Conservation (phyloP, 2,797 vertebrate genomes). For the Clamator glandarius region DNA sequence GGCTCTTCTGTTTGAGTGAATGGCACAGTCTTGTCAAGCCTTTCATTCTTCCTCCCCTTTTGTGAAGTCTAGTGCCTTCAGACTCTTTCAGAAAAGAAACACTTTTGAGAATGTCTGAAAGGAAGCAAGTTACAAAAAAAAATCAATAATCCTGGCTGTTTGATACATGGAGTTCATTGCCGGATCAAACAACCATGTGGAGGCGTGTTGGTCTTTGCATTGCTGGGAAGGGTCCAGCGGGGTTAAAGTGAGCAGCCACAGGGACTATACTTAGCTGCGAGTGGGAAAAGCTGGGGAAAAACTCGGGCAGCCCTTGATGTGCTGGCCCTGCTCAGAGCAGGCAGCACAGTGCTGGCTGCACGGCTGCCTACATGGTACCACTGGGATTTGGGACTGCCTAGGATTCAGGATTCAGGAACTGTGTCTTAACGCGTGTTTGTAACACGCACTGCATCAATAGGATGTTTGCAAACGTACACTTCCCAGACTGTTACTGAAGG, state of each 20-base stretch:
- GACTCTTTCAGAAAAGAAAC: neutral
- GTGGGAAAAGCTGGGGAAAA: neutral
- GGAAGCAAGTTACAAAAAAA: slow-evolving; percentile 28
- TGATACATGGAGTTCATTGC: neutral
- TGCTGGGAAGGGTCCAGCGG: neutral
- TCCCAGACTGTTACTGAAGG: neutral
- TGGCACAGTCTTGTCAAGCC: neutral
- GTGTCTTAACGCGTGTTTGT: neutral
- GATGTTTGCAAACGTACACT: neutral
- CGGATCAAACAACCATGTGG: neutral
- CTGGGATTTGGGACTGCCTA: neutral
- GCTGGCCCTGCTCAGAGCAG: neutral
- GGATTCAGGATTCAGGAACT: neutral
- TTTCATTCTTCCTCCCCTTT: slow-evolving; percentile 18
- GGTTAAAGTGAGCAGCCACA: neutral
- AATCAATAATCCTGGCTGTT: neutral
- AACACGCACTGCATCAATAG: neutral
- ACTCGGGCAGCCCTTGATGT: neutral
- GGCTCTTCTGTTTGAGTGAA: slow-evolving; percentile 32
- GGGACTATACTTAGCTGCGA: neutral
- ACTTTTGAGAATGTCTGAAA: slow-evolving; percentile 3
- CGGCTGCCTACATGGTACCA: fast-evolving
- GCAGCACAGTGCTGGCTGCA: neutral
- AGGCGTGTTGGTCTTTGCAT: neutral
- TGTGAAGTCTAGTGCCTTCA: neutral